phyloP scores from a whole-genome alignment of 2,797 vertebrate species.

The Myotis findleyi region DNA sequence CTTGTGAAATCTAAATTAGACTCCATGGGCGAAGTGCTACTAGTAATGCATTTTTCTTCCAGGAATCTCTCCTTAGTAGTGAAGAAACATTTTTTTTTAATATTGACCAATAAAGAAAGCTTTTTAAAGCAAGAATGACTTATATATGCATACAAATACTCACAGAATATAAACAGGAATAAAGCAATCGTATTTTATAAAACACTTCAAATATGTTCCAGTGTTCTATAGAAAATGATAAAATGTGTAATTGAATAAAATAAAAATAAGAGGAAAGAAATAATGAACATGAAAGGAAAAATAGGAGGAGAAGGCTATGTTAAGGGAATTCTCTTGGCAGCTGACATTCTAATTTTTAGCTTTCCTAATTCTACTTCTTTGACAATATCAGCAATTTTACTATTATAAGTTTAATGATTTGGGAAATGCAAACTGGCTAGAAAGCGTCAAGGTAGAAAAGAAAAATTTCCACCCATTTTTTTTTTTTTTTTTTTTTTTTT shows the following conservation, averaged over 20 bases:
- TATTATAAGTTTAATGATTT: conserved; percentile 66
- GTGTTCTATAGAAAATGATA: neutral
- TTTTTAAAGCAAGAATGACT: conserved; percentile 37
- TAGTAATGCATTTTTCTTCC: neutral
- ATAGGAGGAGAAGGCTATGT: neutral
- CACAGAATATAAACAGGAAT: neutral
- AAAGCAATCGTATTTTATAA: conserved; percentile 28
- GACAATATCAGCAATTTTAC: conserved; percentile 57
- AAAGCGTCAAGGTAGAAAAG: conserved; percentile 60
- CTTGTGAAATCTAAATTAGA: conserved; percentile 33
- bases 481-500: too few relatives aligned
- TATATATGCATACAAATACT: neutral
- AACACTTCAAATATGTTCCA: neutral
- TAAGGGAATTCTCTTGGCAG: conserved; percentile 35
- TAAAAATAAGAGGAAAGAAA: neutral
- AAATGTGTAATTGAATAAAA: neutral
- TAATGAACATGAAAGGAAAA: neutral
- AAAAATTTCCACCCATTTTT: conserved; percentile 22
- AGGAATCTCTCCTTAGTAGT: conserved; percentile 5
- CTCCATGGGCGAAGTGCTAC: neutral
- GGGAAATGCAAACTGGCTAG: conserved; percentile 67
- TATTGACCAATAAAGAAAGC: conserved; percentile 25
- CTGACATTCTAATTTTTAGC: conserved; percentile 41
- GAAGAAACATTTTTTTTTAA: neutral
- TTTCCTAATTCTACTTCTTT: conserved; percentile 60